These are phyloP conservation scores for Ceratosolen fusciceps DNA, from an alignment of 1,140 invertebrate genomes.

Conservation along the genomic window DNA sequence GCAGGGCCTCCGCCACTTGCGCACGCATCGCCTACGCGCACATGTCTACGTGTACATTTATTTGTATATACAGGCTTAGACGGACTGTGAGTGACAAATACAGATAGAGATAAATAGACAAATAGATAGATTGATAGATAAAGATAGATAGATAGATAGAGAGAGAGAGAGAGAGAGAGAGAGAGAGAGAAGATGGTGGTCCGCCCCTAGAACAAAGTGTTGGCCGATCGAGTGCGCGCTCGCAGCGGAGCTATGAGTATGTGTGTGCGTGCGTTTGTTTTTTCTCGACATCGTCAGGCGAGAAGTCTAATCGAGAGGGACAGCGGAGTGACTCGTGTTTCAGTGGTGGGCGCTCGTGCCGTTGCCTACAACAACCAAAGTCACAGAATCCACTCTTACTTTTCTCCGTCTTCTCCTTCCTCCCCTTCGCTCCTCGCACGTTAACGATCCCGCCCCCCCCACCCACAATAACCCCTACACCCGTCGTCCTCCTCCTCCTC, in stretches of 20 bases:
- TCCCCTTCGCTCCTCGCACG: no score
- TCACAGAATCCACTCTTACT: conserved; percentile 42
- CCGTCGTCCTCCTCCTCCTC: no score
- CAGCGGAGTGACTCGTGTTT: conserved; percentile 63
- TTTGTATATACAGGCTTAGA: no score
- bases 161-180: no score
- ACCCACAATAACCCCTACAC: no score
- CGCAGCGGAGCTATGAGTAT: neutral
- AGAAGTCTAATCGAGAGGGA: conserved; percentile 63
- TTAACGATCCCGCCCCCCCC: no score
- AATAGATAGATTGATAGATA: no score
- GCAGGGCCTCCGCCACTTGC: neutral
- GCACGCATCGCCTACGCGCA: neutral
- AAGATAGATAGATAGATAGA: no score
- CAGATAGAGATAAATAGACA: no score
- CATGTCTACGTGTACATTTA: no score
- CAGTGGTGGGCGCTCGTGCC: conserved; percentile 61
- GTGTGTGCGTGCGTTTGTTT: neutral
- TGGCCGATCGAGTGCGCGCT: neutral
- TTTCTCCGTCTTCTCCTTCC: neutral
- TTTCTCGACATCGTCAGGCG: conserved; percentile 52
- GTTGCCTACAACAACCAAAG: conserved; percentile 61
- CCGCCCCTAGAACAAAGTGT: neutral
- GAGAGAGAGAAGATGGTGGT: neutral
- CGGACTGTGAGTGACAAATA: no score